These are phyloP conservation scores for Andrena praecox DNA, from an alignment of 2,888 invertebrate species.

Conservation along the genomic window DNA sequence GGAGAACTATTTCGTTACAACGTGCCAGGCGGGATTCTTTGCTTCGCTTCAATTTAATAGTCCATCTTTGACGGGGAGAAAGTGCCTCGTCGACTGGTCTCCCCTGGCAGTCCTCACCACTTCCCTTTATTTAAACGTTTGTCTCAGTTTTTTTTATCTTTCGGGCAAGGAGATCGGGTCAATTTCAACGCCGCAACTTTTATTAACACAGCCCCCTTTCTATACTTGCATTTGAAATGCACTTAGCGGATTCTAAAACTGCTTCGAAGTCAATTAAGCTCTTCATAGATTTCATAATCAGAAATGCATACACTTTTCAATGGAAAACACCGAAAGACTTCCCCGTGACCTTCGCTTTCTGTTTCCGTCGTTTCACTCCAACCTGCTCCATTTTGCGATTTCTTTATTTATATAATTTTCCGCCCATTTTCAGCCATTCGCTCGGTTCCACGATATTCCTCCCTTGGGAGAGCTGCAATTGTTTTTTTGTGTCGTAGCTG, in stretches of 20 bases:
- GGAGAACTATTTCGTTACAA: conserved; percentile 49
- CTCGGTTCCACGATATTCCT: not conserved
- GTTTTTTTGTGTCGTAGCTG: not conserved
- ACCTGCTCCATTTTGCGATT: not conserved
- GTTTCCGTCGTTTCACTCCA: not conserved
- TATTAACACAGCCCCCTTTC: not conserved
- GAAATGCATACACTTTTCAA: no score
- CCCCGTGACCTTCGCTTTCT: not conserved
- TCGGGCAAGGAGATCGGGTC: not conserved
- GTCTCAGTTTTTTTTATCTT: not conserved
- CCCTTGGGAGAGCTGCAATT: conserved; percentile 1
- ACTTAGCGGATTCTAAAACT: not conserved
- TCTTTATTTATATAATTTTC: not conserved
- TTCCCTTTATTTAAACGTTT: conserved; percentile 6
- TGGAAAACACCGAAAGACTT: no score
- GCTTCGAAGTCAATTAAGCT: not conserved
- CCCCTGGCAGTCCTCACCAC: not conserved
- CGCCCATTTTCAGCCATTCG: not conserved
- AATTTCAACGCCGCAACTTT: not conserved
- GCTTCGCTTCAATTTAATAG: conserved; percentile 29
- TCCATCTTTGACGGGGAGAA: conserved; percentile 39
- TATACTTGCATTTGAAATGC: not conserved
- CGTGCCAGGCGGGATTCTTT: conserved; percentile 46
- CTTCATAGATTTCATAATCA: not conserved
- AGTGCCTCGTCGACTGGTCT: not conserved